Percentiles rank a stretch among this genome's conserved stretches.
Evolutionary conservation across 2,888 invertebrate species (phyloP).

Genomic region (Agrotis segetum): DNA sequence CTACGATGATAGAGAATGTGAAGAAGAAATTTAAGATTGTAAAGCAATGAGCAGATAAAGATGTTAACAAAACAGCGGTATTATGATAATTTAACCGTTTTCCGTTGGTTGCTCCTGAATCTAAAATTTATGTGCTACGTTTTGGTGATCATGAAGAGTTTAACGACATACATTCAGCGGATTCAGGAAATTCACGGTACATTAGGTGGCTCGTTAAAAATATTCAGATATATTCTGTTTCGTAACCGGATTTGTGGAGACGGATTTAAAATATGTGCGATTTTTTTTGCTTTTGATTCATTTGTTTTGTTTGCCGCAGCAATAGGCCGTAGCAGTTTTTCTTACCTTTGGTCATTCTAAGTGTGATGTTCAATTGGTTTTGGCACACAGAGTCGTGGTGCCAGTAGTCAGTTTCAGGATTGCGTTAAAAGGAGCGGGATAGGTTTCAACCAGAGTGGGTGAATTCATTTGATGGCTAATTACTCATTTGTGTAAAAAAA

Average conservation of each 20-base stretch:
- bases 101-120: conserved; percentile 15
- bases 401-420: no score
- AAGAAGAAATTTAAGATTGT: background rate
- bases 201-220: conserved; percentile 29
- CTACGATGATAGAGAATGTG: background rate
- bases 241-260: background rate
- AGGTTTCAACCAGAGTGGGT: no score
- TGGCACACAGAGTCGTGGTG: no score
- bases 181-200: conserved; percentile 28
- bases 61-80: conserved; percentile 8
- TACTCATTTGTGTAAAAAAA: no score
- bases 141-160: conserved; percentile 42
- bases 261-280: conserved; percentile 12
- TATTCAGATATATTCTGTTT: conserved; percentile 21
- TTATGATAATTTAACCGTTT: conserved; percentile 39
- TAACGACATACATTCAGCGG: conserved; percentile 29
- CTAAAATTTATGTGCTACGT: conserved; percentile 33
- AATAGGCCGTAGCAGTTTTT: background rate
- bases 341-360: no score
- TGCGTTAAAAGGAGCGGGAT: no score
- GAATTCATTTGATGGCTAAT: no score
- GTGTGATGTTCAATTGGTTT: no score
- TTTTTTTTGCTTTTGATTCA: background rate
- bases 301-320: background rate
- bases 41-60: background rate